phyloP scores from a whole-genome alignment of 2,888 invertebrate species.

The Sacculina carcini region DNA sequence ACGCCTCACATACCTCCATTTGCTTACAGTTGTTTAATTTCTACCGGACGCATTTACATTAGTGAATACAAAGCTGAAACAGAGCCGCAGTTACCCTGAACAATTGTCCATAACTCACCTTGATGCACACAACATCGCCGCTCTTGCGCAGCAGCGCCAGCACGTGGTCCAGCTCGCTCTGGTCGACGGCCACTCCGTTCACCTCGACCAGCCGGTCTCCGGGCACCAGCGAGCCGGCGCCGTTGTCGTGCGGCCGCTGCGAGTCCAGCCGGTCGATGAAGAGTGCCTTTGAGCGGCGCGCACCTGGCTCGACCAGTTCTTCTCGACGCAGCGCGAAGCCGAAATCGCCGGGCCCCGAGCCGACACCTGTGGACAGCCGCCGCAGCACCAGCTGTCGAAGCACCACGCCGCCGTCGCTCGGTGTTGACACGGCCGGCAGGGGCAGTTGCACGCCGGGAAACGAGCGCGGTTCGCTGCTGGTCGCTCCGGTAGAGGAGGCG shows the following conservation, averaged over 20 bases:
- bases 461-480: conserved; percentile 21
- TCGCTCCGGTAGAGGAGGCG: conserved; percentile 15
- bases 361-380: conserved; percentile 38
- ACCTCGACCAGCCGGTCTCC: conserved; percentile 80
- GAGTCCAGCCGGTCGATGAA: conserved; percentile 83
- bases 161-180: conserved; percentile 61
- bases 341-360: conserved; percentile 55
- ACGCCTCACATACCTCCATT: too few species aligned
- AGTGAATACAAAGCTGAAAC: too few species aligned
- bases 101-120: conserved; percentile 32
- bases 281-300: conserved; percentile 31
- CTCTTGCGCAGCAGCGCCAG: conserved; percentile 76
- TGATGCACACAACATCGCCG: conserved; percentile 50
- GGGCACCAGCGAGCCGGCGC: conserved; percentile 62
- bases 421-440: conserved; percentile 59
- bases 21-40: too few species aligned
- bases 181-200: conserved; percentile 58
- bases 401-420: conserved; percentile 35
- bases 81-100: too few species aligned
- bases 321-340: conserved; percentile 77
- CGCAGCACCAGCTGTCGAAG: conserved; percentile 24
- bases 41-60: too few species aligned
- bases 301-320: conserved; percentile 37
- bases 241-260: conserved; percentile 37
- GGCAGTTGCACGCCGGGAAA: conserved; percentile 30